Evolutionary conservation across 2,113 vertebrate genomes (phyloP).

Genomic region (Micronycteris hirsuta): DNA sequence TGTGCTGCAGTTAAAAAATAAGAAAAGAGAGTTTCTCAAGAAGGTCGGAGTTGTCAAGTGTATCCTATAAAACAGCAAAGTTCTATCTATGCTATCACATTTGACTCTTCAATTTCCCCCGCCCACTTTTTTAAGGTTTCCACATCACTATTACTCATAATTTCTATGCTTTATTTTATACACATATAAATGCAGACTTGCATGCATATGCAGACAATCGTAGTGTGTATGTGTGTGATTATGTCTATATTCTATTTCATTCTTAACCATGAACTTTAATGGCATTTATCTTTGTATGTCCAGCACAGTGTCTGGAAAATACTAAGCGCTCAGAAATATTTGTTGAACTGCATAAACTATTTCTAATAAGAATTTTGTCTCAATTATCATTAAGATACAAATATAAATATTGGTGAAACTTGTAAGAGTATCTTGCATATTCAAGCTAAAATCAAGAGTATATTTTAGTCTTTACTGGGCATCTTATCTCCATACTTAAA

Average conservation of each 20-base stretch:
- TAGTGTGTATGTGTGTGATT: not conserved
- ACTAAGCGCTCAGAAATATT: not conserved
- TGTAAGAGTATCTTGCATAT: not conserved
- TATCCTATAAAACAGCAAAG: not conserved
- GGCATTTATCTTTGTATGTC: not conserved
- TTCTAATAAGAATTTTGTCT: not conserved
- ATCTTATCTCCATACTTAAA: not conserved
- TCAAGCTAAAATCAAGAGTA: not conserved
- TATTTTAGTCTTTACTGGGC: not conserved
- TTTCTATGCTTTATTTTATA: not conserved
- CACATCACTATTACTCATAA: not conserved
- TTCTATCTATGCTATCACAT: not conserved
- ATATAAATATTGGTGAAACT: not conserved
- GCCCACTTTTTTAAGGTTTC: not conserved
- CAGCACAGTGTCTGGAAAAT: not conserved
- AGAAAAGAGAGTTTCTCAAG: not conserved
- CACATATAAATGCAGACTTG: not conserved
- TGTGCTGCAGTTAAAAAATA: not conserved
- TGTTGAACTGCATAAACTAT: not conserved
- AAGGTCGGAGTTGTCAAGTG: not conserved
- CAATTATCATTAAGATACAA: not conserved
- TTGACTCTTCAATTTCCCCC: not conserved
- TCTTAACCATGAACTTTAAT: not conserved
- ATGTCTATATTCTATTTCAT: not conserved
- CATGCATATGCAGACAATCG: accelerated